Conservation (phyloP, 2,888 invertebrate species). For the Lottia scabra region DNA sequence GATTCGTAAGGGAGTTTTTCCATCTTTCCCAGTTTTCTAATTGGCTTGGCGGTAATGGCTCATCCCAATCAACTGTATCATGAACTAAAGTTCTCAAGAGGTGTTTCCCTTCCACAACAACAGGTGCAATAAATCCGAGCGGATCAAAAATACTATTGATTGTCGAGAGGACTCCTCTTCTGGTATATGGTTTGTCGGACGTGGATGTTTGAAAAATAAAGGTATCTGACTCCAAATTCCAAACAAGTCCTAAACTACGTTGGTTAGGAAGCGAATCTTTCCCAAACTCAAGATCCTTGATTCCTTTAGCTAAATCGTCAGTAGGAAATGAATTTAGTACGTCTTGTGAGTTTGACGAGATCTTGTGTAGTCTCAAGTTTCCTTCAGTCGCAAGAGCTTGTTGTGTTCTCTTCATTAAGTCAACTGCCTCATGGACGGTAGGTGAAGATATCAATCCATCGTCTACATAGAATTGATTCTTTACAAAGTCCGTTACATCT, state of each 20-base stretch:
- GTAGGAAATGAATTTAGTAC: constrained; percentile 21
- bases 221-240: not conserved
- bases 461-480: constrained; percentile 37
- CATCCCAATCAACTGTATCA: constrained; percentile 13
- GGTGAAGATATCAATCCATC: constrained; percentile 31
- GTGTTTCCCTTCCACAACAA: constrained; percentile 2
- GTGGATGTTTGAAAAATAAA: not conserved
- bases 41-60: not conserved
- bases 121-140: constrained; percentile 16
- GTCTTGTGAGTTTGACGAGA: constrained; percentile 29
- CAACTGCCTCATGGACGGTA: constrained; percentile 19
- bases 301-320: constrained; percentile 18
- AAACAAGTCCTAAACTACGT: not conserved
- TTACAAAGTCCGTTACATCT: constrained; percentile 30
- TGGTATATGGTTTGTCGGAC: too few relatives aligned
- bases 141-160: constrained; percentile 13
- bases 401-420: constrained; percentile 33
- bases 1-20: not conserved
- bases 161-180: constrained; percentile 1
- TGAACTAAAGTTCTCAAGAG: constrained; percentile 2
- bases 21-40: constrained; percentile 9
- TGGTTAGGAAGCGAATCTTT: constrained; percentile 1
- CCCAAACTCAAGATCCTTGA: constrained; percentile 15
- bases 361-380: constrained; percentile 32
- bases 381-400: constrained; percentile 22